Percentiles rank a stretch among this genome's conserved stretches.
Evolutionary conservation across 2,888 invertebrate species (phyloP).

Genomic region (Meandrusa payeni): DNA sequence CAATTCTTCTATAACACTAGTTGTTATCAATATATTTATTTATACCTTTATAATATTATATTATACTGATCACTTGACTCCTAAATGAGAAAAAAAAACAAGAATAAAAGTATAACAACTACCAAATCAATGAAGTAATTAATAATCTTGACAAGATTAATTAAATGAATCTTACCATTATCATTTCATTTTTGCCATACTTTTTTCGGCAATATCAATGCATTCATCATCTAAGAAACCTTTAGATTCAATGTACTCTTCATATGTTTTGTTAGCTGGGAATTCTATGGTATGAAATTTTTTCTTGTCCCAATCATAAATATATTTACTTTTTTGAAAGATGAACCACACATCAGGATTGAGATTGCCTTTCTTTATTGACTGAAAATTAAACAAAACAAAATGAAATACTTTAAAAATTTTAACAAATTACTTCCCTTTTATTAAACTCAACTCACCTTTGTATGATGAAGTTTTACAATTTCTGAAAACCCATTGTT

Average conservation of each 20-base stretch:
- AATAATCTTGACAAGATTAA: no score
- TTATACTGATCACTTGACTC: no score
- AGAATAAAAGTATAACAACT: no score
- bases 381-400: constrained; percentile 36
- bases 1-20: no score
- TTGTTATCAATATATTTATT: no score
- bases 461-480: constrained; percentile 86
- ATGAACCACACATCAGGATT: constrained; percentile 89
- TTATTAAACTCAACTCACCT: constrained; percentile 56
- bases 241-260: constrained; percentile 90
- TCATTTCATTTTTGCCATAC: constrained; percentile 94
- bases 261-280: constrained; percentile 87
- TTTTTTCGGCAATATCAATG: constrained; percentile 86
- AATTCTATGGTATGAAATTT: constrained; percentile 91
- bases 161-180: constrained; percentile 83
- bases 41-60: no score
- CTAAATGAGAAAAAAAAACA: no score
- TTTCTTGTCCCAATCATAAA: constrained; percentile 92
- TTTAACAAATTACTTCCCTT: no score
- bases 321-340: constrained; percentile 98
- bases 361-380: constrained; percentile 66
- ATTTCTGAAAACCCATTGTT: constrained; percentile 99
- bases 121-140: no score
- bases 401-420: not conserved
- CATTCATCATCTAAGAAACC: constrained; percentile 93